These are phyloP conservation scores for Poecilia velifera DNA, from an alignment of 2,797 vertebrate species.

Conservation along the genomic window DNA sequence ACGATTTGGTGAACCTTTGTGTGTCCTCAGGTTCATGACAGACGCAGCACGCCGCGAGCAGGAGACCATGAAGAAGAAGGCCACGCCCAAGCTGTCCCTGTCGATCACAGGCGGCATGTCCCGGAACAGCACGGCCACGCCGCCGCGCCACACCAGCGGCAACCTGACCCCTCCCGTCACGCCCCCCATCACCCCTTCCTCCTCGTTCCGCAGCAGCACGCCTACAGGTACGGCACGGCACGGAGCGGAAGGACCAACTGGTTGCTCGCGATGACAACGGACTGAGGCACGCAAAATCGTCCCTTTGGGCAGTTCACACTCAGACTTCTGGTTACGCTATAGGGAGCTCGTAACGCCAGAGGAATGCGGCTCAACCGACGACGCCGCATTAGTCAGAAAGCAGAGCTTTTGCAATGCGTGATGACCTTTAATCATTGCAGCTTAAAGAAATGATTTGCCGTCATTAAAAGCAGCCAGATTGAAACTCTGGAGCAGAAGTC, in stretches of 20 bases:
- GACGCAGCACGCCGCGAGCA: constrained; percentile 97
- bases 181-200: constrained; percentile 98
- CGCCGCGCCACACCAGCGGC: constrained; percentile 96
- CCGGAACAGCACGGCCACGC: constrained; percentile 95
- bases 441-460: constrained; percentile 3
- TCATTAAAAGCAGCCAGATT: not conserved
- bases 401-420: not conserved
- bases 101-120: constrained; percentile 93
- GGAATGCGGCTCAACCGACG: constrained; percentile 28
- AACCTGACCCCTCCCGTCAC: constrained; percentile 99
- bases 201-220: constrained; percentile 98
- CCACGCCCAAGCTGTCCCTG: constrained; percentile 94
- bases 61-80: constrained; percentile 96
- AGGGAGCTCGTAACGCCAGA: constrained; percentile 27
- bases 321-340: not conserved
- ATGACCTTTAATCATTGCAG: not conserved
- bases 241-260: constrained; percentile 22
- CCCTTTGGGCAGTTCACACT: not conserved
- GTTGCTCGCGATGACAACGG: constrained; percentile 31
- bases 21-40: constrained; percentile 91
- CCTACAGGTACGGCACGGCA: constrained; percentile 88
- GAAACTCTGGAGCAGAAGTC: constrained; percentile 14
- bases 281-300: constrained; percentile 17
- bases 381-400: constrained; percentile 5
- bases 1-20: not conserved